Conservation (phyloP, 2,888 invertebrate species). For the Philereme transversata region DNA sequence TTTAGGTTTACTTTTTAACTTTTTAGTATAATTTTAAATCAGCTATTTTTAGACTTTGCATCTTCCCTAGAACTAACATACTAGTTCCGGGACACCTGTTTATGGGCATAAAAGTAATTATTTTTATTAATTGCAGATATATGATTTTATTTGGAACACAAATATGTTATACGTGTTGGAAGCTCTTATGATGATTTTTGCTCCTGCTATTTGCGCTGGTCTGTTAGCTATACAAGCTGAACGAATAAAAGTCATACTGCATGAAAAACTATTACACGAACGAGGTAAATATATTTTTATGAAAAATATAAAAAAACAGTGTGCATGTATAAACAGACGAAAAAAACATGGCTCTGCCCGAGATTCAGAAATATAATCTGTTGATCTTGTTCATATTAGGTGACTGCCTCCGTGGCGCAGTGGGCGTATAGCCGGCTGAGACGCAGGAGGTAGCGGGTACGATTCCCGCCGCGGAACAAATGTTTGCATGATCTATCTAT, state of each 20-base stretch:
- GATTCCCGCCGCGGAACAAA: too few relatives aligned
- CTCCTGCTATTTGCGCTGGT: slow-evolving; percentile 18
- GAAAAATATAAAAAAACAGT: background rate
- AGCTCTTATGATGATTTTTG: background rate
- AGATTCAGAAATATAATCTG: too few relatives aligned
- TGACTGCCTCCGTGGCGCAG: too few relatives aligned
- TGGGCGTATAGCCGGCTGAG: too few relatives aligned
- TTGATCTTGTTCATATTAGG: too few relatives aligned
- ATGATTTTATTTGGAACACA: background rate
- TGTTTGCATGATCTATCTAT: too few relatives aligned
- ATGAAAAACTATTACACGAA: slow-evolving; percentile 17
- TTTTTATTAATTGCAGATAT: background rate
- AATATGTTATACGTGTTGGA: background rate
- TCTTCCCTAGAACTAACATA: background rate
- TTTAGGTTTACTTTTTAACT: too few relatives aligned
- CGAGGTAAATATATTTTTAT: slow-evolving; percentile 1
- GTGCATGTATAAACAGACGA: too few relatives aligned
- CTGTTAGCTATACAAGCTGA: slow-evolving; percentile 6
- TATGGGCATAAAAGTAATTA: background rate
- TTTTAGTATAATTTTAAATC: too few relatives aligned
- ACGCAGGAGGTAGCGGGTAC: too few relatives aligned
- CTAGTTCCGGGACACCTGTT: too few relatives aligned
- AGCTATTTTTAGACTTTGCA: background rate
- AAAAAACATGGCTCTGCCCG: too few relatives aligned
- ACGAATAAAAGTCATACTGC: slow-evolving; percentile 11